Base-by-base conservation (phyloP, 2,888 invertebrate species). In the Cremastobaeus sp. region DNA sequence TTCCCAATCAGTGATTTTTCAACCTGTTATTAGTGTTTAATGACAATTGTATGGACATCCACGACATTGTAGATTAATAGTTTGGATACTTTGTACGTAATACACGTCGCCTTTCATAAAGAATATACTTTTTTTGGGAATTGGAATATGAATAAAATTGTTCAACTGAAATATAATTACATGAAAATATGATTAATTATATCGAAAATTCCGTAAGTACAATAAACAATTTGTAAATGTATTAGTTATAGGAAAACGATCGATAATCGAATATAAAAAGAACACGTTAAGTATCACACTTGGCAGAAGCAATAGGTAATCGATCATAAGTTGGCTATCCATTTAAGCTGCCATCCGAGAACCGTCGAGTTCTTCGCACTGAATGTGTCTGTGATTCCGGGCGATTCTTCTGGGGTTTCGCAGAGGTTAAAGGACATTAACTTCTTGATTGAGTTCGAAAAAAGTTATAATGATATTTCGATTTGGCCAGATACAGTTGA, bases 391-490 rank as follows among this genome's bases (percentile, higher is more conserved):
- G 77, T 72, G 79, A 79, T 71, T 76, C 69, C 76, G 73, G 48
- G 35, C 60, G 78, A 82, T 78, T 80, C 84, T 80, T 78, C 75
- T 65, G 85, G 84, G 84, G 83, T 78, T 77, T 78, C 78, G 77
- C 71, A 73, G 76, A 83, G 85, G 83, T 85, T 84, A 83, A 83
- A 84, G 84, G 85, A 86, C 86, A 85, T 86, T 85, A 86, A 86
- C 84, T 86, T 86, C 84, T 82, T 82, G 86, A 86, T 86, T 83
- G 83, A 82, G 82, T 83, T 78, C 79, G 77, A 82, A 86, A 86
- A 87, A 86, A 86, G 83, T 86, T 86, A 81, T 86, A 86, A 87
- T 86, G 85, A 85, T 83, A 82, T 86, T 86, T 85, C 81, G 84
- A 86, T 83, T 82, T 81, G 77, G 54, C 79, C 25, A 37, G 39